These are phyloP conservation scores for Laticauda laticaudata DNA, from an alignment of 2,113 vertebrate genomes.

Conservation along the genomic window DNA sequence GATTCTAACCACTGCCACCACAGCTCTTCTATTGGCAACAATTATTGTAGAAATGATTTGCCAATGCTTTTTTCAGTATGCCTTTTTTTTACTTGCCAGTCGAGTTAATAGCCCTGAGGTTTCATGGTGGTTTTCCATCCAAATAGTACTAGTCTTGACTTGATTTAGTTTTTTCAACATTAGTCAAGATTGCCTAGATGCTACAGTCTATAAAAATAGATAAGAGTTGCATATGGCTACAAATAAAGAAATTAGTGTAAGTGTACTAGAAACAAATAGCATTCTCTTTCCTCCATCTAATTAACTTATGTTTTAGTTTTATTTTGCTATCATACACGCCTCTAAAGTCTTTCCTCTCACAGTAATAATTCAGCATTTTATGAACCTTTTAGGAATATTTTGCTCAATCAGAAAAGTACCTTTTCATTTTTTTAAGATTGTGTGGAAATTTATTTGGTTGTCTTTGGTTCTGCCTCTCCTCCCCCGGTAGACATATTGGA, in stretches of 20 bases:
- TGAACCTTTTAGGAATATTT: background rate
- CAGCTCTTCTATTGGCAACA: background rate
- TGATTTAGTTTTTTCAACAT: background rate
- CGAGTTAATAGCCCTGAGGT: background rate
- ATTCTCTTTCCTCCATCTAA: background rate
- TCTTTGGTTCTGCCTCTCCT: background rate
- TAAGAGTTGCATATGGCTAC: background rate
- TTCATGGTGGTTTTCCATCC: background rate
- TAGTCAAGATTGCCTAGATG: background rate
- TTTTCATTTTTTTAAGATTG: background rate
- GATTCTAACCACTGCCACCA: background rate
- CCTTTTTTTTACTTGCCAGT: background rate
- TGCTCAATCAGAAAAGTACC: background rate
- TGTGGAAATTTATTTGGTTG: background rate
- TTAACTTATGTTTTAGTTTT: background rate
- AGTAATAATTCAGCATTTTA: background rate
- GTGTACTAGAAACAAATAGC: background rate
- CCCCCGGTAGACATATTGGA: background rate
- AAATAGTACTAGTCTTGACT: background rate
- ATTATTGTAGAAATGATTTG: background rate
- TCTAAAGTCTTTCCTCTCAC: background rate
- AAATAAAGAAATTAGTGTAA: background rate
- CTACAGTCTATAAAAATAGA: background rate
- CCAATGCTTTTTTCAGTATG: background rate
- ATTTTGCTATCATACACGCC: background rate